Evolutionary conservation across 2,113 vertebrate genomes (phyloP).

Genomic region (Rhadina sibilatrix): DNA sequence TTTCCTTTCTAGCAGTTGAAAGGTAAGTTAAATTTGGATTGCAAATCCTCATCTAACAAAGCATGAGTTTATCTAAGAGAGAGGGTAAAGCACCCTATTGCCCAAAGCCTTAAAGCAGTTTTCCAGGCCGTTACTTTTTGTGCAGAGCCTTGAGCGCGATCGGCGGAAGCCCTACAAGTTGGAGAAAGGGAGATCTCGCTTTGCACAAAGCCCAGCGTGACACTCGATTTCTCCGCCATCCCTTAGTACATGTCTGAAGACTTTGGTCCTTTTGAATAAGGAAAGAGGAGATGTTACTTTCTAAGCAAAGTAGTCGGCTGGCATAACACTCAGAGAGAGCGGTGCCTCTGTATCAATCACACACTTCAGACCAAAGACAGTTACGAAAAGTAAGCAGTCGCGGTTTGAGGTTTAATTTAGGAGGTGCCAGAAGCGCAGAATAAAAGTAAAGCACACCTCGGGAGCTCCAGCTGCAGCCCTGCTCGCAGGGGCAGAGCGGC

Average conservation of each 20-base stretch:
- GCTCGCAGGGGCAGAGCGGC: background rate
- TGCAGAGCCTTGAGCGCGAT: background rate
- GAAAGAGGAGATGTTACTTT: background rate
- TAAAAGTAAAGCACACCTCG: background rate
- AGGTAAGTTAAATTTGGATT: background rate
- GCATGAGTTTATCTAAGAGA: background rate
- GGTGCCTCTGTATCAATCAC: background rate
- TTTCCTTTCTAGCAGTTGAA: background rate
- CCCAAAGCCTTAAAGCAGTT: background rate
- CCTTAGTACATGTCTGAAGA: background rate
- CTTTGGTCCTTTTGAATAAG: background rate
- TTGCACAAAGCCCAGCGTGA: background rate
- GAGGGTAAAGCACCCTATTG: background rate
- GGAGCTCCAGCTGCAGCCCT: background rate
- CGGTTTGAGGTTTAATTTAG: constrained; percentile 10
- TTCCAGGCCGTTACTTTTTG: background rate
- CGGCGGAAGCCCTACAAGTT: constrained; percentile 32
- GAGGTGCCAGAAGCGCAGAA: background rate
- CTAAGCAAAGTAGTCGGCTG: background rate
- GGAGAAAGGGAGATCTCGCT: background rate
- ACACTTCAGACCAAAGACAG: background rate
- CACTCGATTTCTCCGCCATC: background rate
- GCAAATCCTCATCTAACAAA: constrained; percentile 11
- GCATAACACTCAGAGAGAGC: background rate
- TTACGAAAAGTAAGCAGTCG: background rate